Conservation (phyloP, 2,888 invertebrate species). For the Holacanthella duospinosa region DNA sequence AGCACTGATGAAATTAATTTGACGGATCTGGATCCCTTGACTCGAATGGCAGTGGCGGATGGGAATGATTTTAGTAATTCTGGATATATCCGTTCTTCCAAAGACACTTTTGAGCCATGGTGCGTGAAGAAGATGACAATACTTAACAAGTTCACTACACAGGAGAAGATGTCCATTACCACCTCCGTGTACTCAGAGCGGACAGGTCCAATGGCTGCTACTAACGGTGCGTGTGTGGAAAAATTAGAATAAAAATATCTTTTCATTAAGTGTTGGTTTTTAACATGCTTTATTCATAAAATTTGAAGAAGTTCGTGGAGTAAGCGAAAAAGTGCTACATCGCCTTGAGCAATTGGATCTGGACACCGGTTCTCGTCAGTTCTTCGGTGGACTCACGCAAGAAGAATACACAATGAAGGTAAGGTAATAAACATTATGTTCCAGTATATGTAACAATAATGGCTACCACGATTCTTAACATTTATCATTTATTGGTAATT, state of each 20-base stretch:
- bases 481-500: neutral
- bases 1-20: neutral
- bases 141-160: conserved; percentile 80
- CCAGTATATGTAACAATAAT: neutral
- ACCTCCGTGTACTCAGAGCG: conserved; percentile 61
- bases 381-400: conserved; percentile 80
- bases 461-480: neutral
- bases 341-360: conserved; percentile 88
- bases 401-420: conserved; percentile 62
- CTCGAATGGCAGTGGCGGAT: conserved; percentile 38
- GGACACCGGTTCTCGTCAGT: conserved; percentile 76
- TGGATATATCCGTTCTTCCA: conserved; percentile 23
- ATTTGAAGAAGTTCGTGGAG: conserved; percentile 39
- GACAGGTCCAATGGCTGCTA: too few relatives aligned
- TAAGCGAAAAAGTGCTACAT: conserved; percentile 78
- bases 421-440: neutral
- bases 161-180: conserved; percentile 80
- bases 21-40: conserved; percentile 51
- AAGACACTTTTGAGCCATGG: conserved; percentile 64
- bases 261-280: conserved; percentile 44
- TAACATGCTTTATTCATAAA: neutral
- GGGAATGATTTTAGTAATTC: conserved; percentile 22
- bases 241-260: conserved; percentile 38
- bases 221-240: conserved; percentile 23
- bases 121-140: conserved; percentile 61